These are phyloP conservation scores for Lophius americanus DNA, from an alignment of 2,797 vertebrate species.

Conservation along the genomic window DNA sequence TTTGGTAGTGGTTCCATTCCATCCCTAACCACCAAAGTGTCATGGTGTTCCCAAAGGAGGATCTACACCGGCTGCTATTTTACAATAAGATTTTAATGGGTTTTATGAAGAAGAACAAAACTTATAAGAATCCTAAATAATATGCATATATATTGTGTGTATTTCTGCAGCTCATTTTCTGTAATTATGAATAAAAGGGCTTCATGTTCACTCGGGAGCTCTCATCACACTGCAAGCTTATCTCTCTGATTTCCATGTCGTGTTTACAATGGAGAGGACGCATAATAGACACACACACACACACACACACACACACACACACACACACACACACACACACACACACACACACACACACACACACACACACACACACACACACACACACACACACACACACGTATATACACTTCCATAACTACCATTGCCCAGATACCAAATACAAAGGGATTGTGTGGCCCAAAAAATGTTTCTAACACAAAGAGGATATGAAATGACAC, in stretches of 20 bases:
- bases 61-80: too few species aligned
- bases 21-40: too few species aligned
- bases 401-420: slow-evolving; percentile 23
- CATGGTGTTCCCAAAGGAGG: too few species aligned
- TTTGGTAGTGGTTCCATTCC: too few species aligned
- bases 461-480: slow-evolving; percentile 30
- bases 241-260: slow-evolving; percentile 40
- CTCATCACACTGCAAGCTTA: slow-evolving; percentile 6
- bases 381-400: slow-evolving; percentile 18
- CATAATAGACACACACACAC: slow-evolving; percentile 25
- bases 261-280: slow-evolving; percentile 28
- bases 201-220: slow-evolving; percentile 4
- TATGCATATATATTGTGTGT: background rate
- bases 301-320: slow-evolving; percentile 14
- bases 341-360: slow-evolving; percentile 22
- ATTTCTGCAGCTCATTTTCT: slow-evolving; percentile 17
- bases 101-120: too few species aligned
- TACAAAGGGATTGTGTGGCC: slow-evolving; percentile 38
- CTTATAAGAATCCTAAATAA: background rate
- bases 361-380: slow-evolving; percentile 12
- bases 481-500: slow-evolving; percentile 42
- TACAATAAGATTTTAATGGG: too few species aligned
- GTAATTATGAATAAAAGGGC: slow-evolving; percentile 3
- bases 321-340: slow-evolving; percentile 19
- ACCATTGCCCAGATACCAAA: slow-evolving; percentile 41